Conservation (phyloP, 2,888 invertebrate genomes). For the Fissipunctia ypsillon region DNA sequence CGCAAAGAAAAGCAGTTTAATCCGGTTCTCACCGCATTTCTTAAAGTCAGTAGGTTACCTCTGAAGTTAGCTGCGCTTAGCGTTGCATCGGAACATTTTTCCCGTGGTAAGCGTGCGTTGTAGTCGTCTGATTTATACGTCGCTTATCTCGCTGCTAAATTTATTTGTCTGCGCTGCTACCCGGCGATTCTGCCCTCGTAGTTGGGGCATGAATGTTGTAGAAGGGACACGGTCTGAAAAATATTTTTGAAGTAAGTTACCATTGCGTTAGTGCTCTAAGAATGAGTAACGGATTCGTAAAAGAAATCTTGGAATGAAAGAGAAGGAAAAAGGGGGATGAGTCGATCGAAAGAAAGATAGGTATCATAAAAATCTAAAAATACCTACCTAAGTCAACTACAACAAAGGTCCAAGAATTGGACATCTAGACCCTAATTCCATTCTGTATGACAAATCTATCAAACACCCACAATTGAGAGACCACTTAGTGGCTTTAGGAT, state of each 20-base stretch:
- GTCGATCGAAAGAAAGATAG: too few species aligned
- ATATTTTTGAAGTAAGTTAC: constrained; percentile 28
- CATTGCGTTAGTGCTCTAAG: too few species aligned
- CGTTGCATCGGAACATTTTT: constrained; percentile 71
- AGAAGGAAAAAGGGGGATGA: too few species aligned
- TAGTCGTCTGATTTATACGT: constrained; percentile 85
- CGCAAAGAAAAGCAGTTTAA: constrained; percentile 14
- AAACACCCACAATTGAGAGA: background rate
- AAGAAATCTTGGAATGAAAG: too few species aligned
- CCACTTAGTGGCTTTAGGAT: background rate
- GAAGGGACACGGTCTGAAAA: constrained; percentile 60
- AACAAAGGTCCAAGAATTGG: too few species aligned
- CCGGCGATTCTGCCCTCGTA: constrained; percentile 80
- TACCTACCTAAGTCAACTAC: too few species aligned
- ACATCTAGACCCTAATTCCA: too few species aligned
- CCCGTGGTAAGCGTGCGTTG: constrained; percentile 74
- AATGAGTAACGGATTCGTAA: too few species aligned
- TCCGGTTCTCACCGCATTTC: constrained; percentile 37
- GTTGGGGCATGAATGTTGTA: constrained; percentile 59
- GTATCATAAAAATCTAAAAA: too few species aligned
- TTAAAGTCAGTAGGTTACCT: constrained; percentile 65
- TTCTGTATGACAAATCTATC: background rate
- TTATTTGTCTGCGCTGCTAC: constrained; percentile 88
- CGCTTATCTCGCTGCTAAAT: constrained; percentile 88
- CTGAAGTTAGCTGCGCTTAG: constrained; percentile 43